Conservation (phyloP, 2,113 vertebrate genomes). For the Rissa tridactyla region DNA sequence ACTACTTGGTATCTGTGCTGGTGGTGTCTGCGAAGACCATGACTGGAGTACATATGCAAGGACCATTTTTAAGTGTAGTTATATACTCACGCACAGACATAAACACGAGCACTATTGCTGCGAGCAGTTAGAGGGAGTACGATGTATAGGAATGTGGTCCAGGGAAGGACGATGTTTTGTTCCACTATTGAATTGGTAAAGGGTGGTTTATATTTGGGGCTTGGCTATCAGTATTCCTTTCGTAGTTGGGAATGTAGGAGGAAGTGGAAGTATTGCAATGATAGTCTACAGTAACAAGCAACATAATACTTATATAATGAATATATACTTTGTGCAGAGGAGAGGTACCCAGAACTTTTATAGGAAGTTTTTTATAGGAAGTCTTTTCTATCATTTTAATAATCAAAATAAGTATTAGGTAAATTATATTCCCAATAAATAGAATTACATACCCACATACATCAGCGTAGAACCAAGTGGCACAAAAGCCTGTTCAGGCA, state of each 20-base stretch:
- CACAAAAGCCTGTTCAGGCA: neutral
- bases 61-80: neutral
- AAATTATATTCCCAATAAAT: neutral
- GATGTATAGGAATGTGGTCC: neutral
- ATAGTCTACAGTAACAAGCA: neutral
- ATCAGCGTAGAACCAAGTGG: neutral
- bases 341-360: neutral
- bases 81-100: rapidly evolving
- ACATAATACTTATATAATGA: neutral
- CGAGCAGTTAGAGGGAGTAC: neutral
- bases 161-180: neutral
- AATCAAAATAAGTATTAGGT: neutral
- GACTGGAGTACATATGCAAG: neutral
- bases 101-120: neutral
- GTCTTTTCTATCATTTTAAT: neutral
- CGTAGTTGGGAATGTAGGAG: neutral
- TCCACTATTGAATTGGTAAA: neutral
- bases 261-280: neutral
- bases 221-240: neutral
- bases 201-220: neutral
- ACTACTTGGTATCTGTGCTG: neutral
- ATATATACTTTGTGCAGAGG: neutral
- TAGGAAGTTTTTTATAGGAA: neutral
- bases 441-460: neutral
- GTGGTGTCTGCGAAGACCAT: neutral